phyloP scores from a whole-genome alignment of 2,797 vertebrate genomes.

The Pyrrhura leucotis region DNA sequence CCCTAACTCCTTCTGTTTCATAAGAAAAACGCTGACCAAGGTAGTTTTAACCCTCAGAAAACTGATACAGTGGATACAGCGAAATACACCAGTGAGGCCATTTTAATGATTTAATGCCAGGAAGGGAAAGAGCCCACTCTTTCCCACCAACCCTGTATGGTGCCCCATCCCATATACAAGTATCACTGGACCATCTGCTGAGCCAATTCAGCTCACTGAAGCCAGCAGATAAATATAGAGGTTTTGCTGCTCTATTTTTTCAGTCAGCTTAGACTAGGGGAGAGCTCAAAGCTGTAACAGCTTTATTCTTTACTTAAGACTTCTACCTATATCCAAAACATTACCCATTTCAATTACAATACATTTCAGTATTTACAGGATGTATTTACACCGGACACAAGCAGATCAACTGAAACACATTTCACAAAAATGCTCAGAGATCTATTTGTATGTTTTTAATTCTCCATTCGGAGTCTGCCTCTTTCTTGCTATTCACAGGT shows the following conservation, averaged over 20 bases:
- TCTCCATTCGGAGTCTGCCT: background rate
- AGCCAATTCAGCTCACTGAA: background rate
- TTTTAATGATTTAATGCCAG: background rate
- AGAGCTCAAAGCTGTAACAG: background rate
- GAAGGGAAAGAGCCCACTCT: background rate
- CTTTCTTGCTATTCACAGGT: background rate
- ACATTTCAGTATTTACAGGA: background rate
- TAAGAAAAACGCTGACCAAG: background rate
- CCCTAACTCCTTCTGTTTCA: background rate
- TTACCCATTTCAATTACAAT: background rate
- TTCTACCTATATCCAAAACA: background rate
- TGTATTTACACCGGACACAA: background rate
- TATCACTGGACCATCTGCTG: too few relatives aligned
- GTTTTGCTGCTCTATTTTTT: background rate
- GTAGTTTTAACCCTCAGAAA: background rate
- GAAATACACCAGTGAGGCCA: background rate
- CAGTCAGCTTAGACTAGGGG: background rate
- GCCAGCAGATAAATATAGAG: accelerated
- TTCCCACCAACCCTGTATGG: background rate
- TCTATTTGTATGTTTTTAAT: background rate
- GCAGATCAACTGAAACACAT: background rate
- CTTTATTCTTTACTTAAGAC: background rate
- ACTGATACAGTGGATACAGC: background rate
- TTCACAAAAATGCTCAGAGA: background rate
- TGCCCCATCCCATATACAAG: background rate